phyloP scores from a whole-genome alignment of 2,888 invertebrate species.

The Odontomyia ornata region DNA sequence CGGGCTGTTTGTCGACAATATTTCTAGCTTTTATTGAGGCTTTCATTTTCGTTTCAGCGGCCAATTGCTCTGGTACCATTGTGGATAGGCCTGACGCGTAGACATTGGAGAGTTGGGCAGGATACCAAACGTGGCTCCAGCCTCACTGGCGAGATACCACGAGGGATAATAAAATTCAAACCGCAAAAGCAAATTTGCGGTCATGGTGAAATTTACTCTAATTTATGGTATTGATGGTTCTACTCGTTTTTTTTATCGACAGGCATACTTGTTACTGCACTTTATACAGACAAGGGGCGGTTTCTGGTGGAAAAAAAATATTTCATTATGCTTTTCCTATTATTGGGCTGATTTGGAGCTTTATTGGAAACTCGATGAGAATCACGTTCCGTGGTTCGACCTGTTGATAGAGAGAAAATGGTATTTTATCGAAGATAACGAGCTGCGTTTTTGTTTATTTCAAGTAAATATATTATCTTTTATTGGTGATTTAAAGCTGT shows the following conservation, averaged over 20 bases:
- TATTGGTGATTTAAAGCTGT: no score
- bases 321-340: neutral
- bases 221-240: constrained; percentile 31
- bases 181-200: constrained; percentile 47
- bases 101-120: neutral
- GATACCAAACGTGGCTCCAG: constrained; percentile 1
- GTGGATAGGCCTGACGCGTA: neutral
- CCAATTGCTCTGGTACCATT: neutral
- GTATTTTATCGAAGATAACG: constrained; percentile 10
- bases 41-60: constrained; percentile 6
- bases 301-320: neutral
- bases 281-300: no score
- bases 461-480: neutral
- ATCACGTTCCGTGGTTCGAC: constrained; percentile 29
- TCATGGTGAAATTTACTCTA: constrained; percentile 46
- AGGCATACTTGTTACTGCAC: neutral
- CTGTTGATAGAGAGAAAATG: neutral
- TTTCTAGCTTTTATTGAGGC: constrained; percentile 33
- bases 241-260: neutral
- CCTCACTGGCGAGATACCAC: constrained; percentile 4
- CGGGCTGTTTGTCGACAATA: constrained; percentile 16
- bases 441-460: neutral
- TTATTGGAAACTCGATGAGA: constrained; percentile 18
- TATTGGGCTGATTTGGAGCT: neutral
- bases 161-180: constrained; percentile 41